Percentiles rank a stretch among this genome's conserved stretches.
Evolutionary conservation across 1,140 invertebrate genomes (phyloP).

Genomic region (Listronotus bonariensis): DNA sequence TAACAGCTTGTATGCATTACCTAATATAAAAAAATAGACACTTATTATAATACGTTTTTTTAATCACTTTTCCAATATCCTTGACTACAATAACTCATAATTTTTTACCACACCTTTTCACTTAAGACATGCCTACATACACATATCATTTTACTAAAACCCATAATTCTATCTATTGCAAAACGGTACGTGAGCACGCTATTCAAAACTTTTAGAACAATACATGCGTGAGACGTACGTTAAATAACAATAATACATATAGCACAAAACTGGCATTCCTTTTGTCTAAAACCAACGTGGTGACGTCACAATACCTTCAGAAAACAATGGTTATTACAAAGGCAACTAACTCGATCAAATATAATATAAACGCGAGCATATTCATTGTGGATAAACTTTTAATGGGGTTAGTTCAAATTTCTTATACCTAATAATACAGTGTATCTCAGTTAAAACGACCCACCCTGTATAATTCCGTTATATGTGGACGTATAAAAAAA

Average conservation of each 20-base stretch:
- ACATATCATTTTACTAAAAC: conserved; percentile 18
- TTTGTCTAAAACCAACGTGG: conserved; percentile 2
- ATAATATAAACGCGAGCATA: neutral
- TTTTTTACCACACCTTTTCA: conserved; percentile 17
- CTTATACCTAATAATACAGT: no score
- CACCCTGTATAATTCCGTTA: no score
- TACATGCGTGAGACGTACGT: conserved; percentile 1
- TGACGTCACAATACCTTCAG: conserved; percentile 26
- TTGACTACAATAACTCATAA: conserved; percentile 18
- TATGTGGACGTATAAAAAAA: no score
- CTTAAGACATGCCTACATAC: neutral
- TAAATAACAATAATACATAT: conserved; percentile 19
- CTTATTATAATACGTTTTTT: neutral
- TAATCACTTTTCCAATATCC: conserved; percentile 15
- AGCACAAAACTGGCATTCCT: conserved; percentile 10
- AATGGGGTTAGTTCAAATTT: no score
- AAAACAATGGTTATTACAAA: conserved; percentile 20
- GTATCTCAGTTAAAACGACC: no score
- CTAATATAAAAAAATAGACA: no score
- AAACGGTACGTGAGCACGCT: conserved; percentile 6
- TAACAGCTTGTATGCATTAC: no score
- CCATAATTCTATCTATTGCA: conserved; percentile 13
- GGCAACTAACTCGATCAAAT: neutral
- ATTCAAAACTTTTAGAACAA: conserved; percentile 4
- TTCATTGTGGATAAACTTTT: neutral